These are phyloP conservation scores for Recurvirostra avosetta DNA, from an alignment of 2,113 vertebrate species.

Conservation along the genomic window DNA sequence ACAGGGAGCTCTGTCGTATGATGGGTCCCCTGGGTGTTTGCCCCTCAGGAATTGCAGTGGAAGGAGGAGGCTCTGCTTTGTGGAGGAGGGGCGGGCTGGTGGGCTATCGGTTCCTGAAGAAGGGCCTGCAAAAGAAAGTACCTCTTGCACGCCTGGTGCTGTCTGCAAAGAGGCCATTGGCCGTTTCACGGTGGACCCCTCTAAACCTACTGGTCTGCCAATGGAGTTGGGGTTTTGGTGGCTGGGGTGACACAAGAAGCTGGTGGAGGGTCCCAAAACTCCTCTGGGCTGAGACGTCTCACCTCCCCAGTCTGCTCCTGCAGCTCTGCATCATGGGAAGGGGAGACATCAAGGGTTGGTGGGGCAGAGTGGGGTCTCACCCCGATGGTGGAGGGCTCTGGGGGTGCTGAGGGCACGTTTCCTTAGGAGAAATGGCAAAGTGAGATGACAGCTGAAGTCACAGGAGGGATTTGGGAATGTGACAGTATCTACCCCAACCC, in stretches of 20 bases:
- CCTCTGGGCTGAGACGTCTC: background rate
- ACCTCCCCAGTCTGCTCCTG: background rate
- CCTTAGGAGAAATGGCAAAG: background rate
- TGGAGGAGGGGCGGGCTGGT: background rate
- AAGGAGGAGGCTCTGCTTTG: background rate
- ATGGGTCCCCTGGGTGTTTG: background rate
- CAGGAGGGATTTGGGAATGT: background rate
- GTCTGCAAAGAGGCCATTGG: background rate
- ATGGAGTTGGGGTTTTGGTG: background rate
- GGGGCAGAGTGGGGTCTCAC: background rate
- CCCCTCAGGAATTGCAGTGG: background rate
- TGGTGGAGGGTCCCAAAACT: background rate
- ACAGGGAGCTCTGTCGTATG: background rate
- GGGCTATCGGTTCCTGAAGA: background rate
- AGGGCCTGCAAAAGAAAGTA: background rate
- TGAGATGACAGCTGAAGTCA: background rate
- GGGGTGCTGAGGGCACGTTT: rapidly evolving
- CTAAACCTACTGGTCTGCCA: background rate
- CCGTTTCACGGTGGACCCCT: background rate
- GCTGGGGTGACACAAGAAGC: background rate
- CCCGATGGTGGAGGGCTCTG: background rate
- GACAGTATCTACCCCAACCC: background rate
- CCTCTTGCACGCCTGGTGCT: background rate
- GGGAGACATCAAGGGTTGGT: background rate
- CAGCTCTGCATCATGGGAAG: background rate